Evolutionary conservation across 23 tunicate species (phyloP).

Genomic region (Pegea sp.): DNA sequence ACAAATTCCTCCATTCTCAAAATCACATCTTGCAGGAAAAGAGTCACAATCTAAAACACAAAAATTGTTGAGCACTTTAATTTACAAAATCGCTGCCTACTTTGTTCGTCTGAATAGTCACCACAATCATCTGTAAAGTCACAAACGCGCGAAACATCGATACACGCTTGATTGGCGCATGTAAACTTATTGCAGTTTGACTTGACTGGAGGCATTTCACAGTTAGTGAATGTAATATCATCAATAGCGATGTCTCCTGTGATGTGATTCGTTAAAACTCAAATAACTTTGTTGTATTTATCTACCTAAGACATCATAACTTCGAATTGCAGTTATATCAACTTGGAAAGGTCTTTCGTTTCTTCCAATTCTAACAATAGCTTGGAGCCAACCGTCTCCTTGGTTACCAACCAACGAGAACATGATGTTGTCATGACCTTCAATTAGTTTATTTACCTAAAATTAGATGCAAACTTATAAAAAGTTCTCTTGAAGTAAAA

Average conservation of each 20-base stretch:
- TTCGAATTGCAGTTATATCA: slow-evolving; percentile 63
- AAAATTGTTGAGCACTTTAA: not conserved
- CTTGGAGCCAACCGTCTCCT: slow-evolving; percentile 48
- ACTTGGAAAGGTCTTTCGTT: slow-evolving; percentile 39
- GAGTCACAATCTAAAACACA: slow-evolving; percentile 20
- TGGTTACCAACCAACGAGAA: slow-evolving; percentile 43
- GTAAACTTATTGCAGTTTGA: slow-evolving; percentile 23
- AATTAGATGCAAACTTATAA: not conserved
- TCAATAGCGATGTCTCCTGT: slow-evolving; percentile 93
- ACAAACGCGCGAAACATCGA: slow-evolving; percentile 24
- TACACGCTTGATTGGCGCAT: slow-evolving; percentile 55
- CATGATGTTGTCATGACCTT: slow-evolving; percentile 36
- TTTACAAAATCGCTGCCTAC: slow-evolving; percentile 7
- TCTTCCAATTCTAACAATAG: slow-evolving; percentile 28
- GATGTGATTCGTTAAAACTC: too few species aligned
- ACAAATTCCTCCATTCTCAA: slow-evolving; percentile 58
- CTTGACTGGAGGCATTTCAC: slow-evolving; percentile 39
- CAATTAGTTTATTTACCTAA: slow-evolving; percentile 57
- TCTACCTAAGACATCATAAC: slow-evolving; percentile 61
- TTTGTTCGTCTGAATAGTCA: slow-evolving; percentile 58
- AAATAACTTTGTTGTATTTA: not conserved
- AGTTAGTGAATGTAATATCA: slow-evolving; percentile 56
- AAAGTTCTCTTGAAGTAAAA: not conserved
- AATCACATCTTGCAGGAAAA: slow-evolving; percentile 61
- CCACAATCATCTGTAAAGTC: slow-evolving; percentile 92